A percentile compares a stretch with the other conserved stretches of the same genome.
These are phyloP conservation scores for Tethya wilhelma DNA, from an alignment of 37 sponge, comb jelly and placozoan genomes.

Conservation along the genomic window DNA sequence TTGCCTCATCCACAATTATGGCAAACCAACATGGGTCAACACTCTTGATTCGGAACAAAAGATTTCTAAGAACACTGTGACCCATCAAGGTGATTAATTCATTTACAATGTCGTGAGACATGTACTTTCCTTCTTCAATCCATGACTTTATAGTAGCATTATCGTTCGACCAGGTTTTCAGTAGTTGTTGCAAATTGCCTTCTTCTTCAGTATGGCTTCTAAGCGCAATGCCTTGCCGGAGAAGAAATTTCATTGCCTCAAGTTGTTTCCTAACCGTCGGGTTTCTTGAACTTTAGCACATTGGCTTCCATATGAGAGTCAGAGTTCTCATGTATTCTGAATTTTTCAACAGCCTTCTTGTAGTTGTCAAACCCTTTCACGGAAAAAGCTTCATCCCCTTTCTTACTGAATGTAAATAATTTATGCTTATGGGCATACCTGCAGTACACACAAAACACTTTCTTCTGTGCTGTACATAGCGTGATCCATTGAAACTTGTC, in stretches of 20 bases:
- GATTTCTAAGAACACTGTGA: background rate
- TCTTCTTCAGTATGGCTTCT: background rate
- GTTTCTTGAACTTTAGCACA: background rate
- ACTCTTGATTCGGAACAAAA: background rate
- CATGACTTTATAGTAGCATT: background rate
- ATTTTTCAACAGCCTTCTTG: background rate
- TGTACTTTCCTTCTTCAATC: slow-evolving; percentile 2
- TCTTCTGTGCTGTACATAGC: background rate
- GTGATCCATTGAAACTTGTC: background rate
- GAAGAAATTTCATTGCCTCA: too few species aligned
- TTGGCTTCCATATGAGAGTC: background rate
- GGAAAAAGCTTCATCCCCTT: background rate
- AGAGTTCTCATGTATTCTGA: slow-evolving; percentile 1
- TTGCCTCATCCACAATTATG: slow-evolving; percentile 64
- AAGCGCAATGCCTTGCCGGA: background rate
- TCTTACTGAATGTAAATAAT: background rate
- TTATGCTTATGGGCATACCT: slow-evolving; percentile 1
- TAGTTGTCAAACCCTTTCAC: slow-evolving; percentile 1
- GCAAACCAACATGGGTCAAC: slow-evolving; percentile 30
- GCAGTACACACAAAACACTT: slow-evolving; percentile 1
- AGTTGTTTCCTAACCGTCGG: background rate
- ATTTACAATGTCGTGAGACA: slow-evolving; percentile 7
- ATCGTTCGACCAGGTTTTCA: background rate
- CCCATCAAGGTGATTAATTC: slow-evolving; percentile 15
- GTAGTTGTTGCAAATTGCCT: slow-evolving; percentile 1